Evolutionary conservation across 2,113 vertebrate species (phyloP).

Genomic region (Xiphophorus couchianus): DNA sequence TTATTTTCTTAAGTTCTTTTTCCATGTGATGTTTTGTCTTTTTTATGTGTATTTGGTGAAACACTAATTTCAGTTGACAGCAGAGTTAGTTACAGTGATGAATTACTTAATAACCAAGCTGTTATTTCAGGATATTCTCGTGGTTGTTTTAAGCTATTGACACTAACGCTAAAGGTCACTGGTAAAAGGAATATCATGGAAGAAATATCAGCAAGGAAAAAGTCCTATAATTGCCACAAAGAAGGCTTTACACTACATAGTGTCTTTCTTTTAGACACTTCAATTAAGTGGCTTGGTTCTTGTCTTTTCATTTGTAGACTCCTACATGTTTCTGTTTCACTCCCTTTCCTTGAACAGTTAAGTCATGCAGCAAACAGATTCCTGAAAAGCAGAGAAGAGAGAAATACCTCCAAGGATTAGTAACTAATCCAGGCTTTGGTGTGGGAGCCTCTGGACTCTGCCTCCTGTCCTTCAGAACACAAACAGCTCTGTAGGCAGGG

Average conservation of each 20-base stretch:
- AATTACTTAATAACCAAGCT: too few species aligned
- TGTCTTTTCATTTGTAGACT: slow-evolving; percentile 15
- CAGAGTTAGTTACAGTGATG: too few species aligned
- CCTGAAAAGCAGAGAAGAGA: slow-evolving; percentile 60
- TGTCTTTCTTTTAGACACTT: slow-evolving; percentile 22
- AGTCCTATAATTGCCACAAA: slow-evolving; percentile 7
- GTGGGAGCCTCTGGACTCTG: slow-evolving; percentile 56
- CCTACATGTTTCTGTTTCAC: slow-evolving; percentile 23
- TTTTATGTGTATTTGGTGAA: neutral
- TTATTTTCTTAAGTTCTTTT: neutral
- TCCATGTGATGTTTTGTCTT: neutral
- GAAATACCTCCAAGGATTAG: slow-evolving; percentile 73
- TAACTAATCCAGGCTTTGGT: slow-evolving; percentile 72
- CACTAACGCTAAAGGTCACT: slow-evolving; percentile 7
- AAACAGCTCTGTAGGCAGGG: slow-evolving; percentile 56
- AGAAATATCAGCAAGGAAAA: slow-evolving; percentile 11
- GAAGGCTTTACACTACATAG: neutral
- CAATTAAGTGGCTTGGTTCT: slow-evolving; percentile 30
- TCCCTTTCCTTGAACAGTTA: slow-evolving; percentile 46
- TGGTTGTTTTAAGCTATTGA: too few species aligned
- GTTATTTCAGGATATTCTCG: too few species aligned
- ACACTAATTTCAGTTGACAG: too few species aligned
- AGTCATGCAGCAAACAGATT: slow-evolving; percentile 58
- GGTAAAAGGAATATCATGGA: neutral
- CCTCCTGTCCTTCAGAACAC: slow-evolving; percentile 69